phyloP scores from a whole-genome alignment of 2,113 vertebrate species.

The Cynoglossus semilaevis region DNA sequence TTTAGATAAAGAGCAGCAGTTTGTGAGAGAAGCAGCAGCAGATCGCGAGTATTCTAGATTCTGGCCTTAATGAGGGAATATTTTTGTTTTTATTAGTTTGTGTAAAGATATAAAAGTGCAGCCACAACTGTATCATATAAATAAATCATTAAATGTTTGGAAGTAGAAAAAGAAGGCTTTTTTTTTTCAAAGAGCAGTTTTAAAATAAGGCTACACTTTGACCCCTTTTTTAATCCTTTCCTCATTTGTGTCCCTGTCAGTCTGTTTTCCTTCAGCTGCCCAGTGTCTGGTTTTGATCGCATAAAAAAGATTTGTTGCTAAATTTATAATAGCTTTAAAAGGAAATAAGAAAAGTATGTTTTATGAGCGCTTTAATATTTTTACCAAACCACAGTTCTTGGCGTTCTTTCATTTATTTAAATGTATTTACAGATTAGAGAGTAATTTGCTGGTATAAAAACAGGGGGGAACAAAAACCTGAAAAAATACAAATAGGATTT shows the following conservation, averaged over 20 bases:
- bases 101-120: conserved; percentile 13
- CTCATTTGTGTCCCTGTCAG: conserved; percentile 24
- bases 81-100: neutral
- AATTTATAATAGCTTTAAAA: conserved; percentile 18
- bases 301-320: conserved; percentile 7
- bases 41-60: conserved; percentile 26
- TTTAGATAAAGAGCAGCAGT: conserved; percentile 58
- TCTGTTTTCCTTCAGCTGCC: conserved; percentile 35
- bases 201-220: conserved; percentile 12
- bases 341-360: conserved; percentile 3
- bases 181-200: conserved; percentile 32
- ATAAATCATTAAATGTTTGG: conserved; percentile 21
- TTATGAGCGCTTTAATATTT: conserved; percentile 22
- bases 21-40: conserved; percentile 44
- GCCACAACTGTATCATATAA: conserved; percentile 11
- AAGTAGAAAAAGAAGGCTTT: conserved; percentile 1
- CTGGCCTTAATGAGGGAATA: conserved; percentile 34
- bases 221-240: conserved; percentile 37
- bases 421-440: too few species aligned
- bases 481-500: too few species aligned
- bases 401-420: neutral
- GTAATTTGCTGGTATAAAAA: too few species aligned
- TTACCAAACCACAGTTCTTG: neutral
- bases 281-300: conserved; percentile 18
- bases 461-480: too few species aligned